phyloP scores from a whole-genome alignment of 2,888 invertebrate genomes.

The Halocaridina rubra region DNA sequence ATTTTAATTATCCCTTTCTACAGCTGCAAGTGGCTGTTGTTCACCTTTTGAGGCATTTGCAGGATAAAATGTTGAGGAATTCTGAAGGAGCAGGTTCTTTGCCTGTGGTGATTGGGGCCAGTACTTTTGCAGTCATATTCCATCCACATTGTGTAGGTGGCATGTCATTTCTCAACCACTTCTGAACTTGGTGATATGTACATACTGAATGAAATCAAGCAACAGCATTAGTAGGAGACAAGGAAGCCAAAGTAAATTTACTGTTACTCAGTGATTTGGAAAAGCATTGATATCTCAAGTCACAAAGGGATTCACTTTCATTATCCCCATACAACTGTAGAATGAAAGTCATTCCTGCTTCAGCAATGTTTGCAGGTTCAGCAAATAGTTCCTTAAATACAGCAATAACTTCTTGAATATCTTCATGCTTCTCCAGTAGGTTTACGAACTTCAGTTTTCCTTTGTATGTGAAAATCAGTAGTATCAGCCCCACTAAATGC shows the following conservation, averaged over 20 bases:
- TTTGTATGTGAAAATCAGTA: neutral
- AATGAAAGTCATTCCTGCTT: conserved; percentile 34
- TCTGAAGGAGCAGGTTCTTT: too few relatives aligned
- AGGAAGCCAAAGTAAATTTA: neutral
- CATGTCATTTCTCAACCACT: too few relatives aligned
- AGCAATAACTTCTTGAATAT: neutral
- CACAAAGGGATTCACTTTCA: conserved; percentile 11
- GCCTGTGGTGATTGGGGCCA: too few relatives aligned
- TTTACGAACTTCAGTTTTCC: neutral
- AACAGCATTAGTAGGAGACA: conserved; percentile 15
- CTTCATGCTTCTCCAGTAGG: conserved; percentile 36
- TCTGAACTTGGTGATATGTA: too few relatives aligned
- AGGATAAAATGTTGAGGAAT: too few relatives aligned
- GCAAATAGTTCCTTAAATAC: conserved; percentile 31
- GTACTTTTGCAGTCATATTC: too few relatives aligned
- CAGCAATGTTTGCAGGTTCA: conserved; percentile 32
- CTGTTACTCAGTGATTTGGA: conserved; percentile 19
- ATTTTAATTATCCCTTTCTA: neutral
- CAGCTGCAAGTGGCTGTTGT: neutral
- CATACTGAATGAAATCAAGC: conserved; percentile 9
- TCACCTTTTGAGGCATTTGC: too few relatives aligned
- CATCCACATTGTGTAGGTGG: too few relatives aligned
- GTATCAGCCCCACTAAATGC: neutral
- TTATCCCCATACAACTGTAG: conserved; percentile 6
- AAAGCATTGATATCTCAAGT: conserved; percentile 32